Conservation (phyloP, 2,113 vertebrate species). For the Plecturocebus donacophilus region DNA sequence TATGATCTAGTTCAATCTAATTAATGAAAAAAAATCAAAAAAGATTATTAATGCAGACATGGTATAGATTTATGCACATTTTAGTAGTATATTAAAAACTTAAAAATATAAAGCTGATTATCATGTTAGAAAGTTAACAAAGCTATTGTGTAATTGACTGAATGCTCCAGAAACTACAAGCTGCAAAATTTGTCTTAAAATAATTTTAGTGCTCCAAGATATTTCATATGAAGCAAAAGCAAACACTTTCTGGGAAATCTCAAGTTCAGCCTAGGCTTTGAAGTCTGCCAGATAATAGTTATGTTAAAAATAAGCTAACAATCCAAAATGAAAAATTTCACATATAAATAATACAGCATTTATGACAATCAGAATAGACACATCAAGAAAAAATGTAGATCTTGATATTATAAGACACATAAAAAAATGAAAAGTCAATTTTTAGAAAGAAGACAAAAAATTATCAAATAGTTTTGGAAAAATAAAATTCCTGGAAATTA, state of each 20-base stretch:
- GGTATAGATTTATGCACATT: neutral
- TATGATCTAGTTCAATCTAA: neutral
- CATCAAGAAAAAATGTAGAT: neutral
- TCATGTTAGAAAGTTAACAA: neutral
- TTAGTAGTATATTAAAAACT: neutral
- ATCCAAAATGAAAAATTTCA: neutral
- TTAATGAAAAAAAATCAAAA: neutral
- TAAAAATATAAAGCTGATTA: neutral
- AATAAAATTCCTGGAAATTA: neutral
- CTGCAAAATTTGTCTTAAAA: neutral
- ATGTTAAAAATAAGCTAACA: neutral
- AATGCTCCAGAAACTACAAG: neutral
- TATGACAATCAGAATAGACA: neutral
- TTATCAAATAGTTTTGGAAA: neutral
- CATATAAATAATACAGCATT: neutral
- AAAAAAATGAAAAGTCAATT: neutral
- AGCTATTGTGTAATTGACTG: neutral
- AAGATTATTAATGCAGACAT: neutral
- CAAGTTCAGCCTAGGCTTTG: neutral
- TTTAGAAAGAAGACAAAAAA: neutral
- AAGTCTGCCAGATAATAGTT: neutral
- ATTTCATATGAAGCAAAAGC: neutral
- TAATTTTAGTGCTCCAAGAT: neutral
- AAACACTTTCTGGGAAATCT: neutral
- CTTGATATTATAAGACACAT: neutral